Evolutionary conservation across 2,888 invertebrate species (phyloP).

Genomic region (Scaptomyza flava): DNA sequence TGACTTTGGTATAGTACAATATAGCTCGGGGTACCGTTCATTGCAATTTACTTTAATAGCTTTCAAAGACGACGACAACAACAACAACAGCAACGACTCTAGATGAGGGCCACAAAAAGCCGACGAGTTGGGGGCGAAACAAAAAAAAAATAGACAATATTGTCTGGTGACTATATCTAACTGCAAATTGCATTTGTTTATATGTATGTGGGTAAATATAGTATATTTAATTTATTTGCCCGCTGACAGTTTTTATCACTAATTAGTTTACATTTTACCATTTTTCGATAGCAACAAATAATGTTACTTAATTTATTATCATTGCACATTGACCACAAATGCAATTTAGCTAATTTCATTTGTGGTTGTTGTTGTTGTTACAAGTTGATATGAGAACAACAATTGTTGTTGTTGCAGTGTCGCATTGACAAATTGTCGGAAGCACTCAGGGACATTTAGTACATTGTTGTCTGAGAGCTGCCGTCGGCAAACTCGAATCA

Average conservation of each 20-base stretch:
- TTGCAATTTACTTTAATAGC: slow-evolving; percentile 77
- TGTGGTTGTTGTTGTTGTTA: slow-evolving; percentile 23
- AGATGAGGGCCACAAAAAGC: slow-evolving; percentile 51
- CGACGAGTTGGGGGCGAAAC: slow-evolving; percentile 25
- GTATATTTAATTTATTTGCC: slow-evolving; percentile 73
- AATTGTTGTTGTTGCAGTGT: slow-evolving; percentile 40
- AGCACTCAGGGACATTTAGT: slow-evolving; percentile 41
- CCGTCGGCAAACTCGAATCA: slow-evolving; percentile 37
- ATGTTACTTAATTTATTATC: slow-evolving; percentile 76
- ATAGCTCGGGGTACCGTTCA: slow-evolving; percentile 33
- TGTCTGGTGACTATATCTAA: slow-evolving; percentile 49
- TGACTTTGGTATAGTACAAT: slow-evolving; percentile 4
- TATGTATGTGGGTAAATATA: slow-evolving; percentile 29
- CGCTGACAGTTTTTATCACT: slow-evolving; percentile 72
- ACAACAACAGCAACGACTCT: slow-evolving; percentile 9
- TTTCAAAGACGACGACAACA: slow-evolving; percentile 56
- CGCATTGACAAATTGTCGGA: slow-evolving; percentile 68
- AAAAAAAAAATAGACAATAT: neutral
- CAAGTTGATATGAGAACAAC: slow-evolving; percentile 36
- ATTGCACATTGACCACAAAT: slow-evolving; percentile 71
- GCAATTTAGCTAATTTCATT: slow-evolving; percentile 71
- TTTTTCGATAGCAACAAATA: slow-evolving; percentile 60
- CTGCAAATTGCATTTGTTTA: slow-evolving; percentile 42
- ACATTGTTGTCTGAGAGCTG: slow-evolving; percentile 3
- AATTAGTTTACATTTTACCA: slow-evolving; percentile 69